A percentile compares a stretch with the other conserved stretches of the same genome.
These are phyloP conservation scores for Leiothrix lutea DNA, from an alignment of 2,113 vertebrate species.

Conservation along the genomic window DNA sequence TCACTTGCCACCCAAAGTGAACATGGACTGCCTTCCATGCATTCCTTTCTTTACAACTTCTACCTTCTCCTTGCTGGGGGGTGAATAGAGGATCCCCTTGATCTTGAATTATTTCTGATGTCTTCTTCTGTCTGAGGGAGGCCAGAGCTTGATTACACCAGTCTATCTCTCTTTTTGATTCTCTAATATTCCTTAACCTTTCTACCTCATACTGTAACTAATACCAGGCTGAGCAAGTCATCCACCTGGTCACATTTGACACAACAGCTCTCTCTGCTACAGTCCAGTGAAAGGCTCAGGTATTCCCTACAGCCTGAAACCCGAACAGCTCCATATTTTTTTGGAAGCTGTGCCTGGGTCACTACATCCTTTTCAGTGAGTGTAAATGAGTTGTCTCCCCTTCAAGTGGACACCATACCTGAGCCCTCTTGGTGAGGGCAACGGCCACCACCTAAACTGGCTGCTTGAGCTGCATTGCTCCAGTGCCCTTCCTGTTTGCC, in stretches of 20 bases:
- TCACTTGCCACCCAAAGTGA: background rate
- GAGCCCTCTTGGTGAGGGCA: background rate
- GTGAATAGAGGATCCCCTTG: background rate
- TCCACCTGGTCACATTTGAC: background rate
- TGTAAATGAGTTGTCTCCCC: too few relatives aligned
- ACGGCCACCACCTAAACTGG: background rate
- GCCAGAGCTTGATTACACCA: background rate
- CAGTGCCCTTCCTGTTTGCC: background rate
- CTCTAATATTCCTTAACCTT: background rate
- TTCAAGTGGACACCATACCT: background rate
- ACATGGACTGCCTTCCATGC: background rate
- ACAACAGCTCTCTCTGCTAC: background rate
- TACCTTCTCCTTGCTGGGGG: background rate
- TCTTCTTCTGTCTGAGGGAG: background rate
- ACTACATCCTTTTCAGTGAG: accelerated
- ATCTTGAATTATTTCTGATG: background rate
- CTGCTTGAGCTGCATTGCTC: background rate
- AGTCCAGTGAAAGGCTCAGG: background rate
- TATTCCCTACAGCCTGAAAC: background rate
- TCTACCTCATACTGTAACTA: background rate
- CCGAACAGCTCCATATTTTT: background rate
- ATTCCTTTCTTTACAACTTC: background rate
- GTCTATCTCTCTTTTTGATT: background rate
- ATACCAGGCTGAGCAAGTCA: background rate
- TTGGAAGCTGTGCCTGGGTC: accelerated